Evolutionary conservation across 2,888 invertebrate genomes (phyloP).

Genomic region (Serripes groenlandicus): DNA sequence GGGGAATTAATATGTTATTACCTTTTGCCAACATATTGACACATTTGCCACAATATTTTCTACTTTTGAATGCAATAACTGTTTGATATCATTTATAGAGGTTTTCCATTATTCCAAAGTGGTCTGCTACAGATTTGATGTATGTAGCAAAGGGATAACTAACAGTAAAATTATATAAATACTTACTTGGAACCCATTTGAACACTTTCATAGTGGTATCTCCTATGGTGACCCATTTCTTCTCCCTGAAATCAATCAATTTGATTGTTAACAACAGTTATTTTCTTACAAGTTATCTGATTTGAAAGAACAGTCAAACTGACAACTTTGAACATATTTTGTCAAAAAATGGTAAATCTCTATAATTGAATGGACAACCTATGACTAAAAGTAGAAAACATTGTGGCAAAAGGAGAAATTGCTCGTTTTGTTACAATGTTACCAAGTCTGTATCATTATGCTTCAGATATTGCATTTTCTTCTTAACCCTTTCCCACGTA

Average conservation of each 20-base stretch:
- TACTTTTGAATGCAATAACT: background rate
- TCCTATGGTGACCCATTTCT: constrained; percentile 99
- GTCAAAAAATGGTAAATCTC: no score
- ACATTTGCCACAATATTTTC: background rate
- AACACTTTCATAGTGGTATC: constrained; percentile 99
- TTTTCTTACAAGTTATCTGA: no score
- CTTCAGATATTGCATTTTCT: no score
- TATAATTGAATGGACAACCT: no score
- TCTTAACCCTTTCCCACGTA: no score
- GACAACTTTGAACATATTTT: background rate
- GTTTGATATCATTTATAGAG: no score
- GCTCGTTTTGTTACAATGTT: background rate
- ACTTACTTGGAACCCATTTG: constrained; percentile 96
- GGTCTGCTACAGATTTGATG: background rate
- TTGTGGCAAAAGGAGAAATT: background rate
- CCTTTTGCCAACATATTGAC: background rate
- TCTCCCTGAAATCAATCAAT: constrained; percentile 97
- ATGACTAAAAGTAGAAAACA: no score
- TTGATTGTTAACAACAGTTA: no score
- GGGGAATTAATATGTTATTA: background rate
- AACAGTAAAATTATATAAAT: background rate
- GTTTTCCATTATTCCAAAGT: no score
- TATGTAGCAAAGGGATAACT: background rate
- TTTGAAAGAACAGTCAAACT: background rate
- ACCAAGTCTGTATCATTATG: background rate